Evolutionary conservation across 1,140 invertebrate species (phyloP).

Genomic region (Magallana gigas): DNA sequence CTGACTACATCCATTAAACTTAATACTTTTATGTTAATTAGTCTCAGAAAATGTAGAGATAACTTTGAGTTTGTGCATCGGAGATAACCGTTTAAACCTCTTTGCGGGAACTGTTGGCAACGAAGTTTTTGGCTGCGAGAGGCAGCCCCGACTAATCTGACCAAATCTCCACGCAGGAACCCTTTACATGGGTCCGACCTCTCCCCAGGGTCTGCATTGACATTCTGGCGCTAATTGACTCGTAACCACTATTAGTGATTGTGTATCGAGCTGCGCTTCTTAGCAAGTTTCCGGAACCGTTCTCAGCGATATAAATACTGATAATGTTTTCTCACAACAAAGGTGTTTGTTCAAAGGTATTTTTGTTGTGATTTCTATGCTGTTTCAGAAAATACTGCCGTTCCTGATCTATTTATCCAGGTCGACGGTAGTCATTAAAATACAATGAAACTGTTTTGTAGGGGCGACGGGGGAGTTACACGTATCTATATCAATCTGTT

Average conservation of each 20-base stretch:
- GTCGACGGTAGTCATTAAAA: constrained; percentile 28
- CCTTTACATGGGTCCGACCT: background rate
- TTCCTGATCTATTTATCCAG: constrained; percentile 26
- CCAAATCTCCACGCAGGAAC: background rate
- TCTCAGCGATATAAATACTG: background rate
- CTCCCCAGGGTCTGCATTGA: background rate
- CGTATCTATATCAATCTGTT: constrained; percentile 18
- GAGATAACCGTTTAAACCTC: background rate
- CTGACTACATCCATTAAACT: background rate
- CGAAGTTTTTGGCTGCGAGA: background rate
- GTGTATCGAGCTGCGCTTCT: background rate
- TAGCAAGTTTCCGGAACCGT: constrained; percentile 10
- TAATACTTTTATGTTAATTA: background rate
- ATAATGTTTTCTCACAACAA: constrained; percentile 34
- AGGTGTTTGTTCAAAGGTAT: constrained; percentile 34
- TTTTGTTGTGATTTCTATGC: constrained; percentile 36
- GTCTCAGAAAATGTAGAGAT: background rate
- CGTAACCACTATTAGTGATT: constrained; percentile 21
- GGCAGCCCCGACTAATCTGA: background rate
- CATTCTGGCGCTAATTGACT: constrained; percentile 25
- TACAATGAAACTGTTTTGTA: constrained; percentile 32
- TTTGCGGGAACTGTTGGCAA: constrained; percentile 1
- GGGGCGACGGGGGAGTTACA: background rate
- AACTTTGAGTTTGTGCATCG: constrained; percentile 19
- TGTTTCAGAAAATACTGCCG: constrained; percentile 30